These are phyloP conservation scores for Entomobrya proxima DNA, from an alignment of 2,888 invertebrate species.

Conservation along the genomic window DNA sequence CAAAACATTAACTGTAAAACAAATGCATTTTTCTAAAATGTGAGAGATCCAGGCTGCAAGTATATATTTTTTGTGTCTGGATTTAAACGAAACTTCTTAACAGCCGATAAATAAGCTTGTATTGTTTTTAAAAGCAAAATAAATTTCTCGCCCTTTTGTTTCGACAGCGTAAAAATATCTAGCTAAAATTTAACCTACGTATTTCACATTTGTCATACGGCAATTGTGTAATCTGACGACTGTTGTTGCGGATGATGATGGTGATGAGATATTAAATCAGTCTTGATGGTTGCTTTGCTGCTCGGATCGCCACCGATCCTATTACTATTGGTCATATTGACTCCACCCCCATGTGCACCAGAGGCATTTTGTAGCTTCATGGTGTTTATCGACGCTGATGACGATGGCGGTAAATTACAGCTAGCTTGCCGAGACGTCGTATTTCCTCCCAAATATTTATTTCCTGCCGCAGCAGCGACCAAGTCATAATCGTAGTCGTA, in stretches of 20 bases:
- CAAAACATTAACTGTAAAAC: neutral
- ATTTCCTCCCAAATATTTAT: constrained; percentile 67
- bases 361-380: constrained; percentile 58
- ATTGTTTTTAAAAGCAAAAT: no score
- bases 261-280: constrained; percentile 67
- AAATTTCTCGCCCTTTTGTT: no score
- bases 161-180: neutral
- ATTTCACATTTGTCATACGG: constrained; percentile 68
- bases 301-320: constrained; percentile 50
- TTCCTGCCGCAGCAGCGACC: constrained; percentile 63
- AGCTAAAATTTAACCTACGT: constrained; percentile 13
- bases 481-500: constrained; percentile 69
- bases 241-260: constrained; percentile 66
- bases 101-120: no score
- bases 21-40: neutral
- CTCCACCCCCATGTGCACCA: constrained; percentile 33
- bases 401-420: constrained; percentile 57
- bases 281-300: constrained; percentile 58
- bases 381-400: constrained; percentile 54
- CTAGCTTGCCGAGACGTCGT: constrained; percentile 54
- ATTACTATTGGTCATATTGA: constrained; percentile 31
- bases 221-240: constrained; percentile 68
- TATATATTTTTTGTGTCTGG: neutral
- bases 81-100: neutral
- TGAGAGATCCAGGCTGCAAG: no score